Percentiles rank a stretch among this genome's conserved stretches.
Evolutionary conservation across 1,140 invertebrate species (phyloP).

Genomic region (Drosophila grimshawi): DNA sequence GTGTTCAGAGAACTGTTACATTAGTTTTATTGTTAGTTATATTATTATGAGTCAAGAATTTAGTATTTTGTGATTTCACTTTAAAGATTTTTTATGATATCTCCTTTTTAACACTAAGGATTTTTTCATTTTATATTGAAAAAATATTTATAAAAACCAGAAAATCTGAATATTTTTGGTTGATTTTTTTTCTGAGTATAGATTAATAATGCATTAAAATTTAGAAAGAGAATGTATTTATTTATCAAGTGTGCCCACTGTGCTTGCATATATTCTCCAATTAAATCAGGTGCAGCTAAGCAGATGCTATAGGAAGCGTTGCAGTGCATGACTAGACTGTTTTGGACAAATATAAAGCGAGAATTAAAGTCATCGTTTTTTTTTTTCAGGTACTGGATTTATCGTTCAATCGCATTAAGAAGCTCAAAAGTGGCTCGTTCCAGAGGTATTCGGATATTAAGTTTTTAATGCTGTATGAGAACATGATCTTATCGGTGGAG

Average conservation of each 20-base stretch:
- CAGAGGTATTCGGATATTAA: constrained; percentile 86
- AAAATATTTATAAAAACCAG: no score
- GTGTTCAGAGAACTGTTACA: no score
- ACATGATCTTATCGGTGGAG: constrained; percentile 87
- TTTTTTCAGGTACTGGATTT: constrained; percentile 87
- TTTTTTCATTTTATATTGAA: no score
- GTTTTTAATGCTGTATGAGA: constrained; percentile 87
- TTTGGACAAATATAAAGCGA: not conserved
- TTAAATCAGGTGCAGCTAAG: not conserved
- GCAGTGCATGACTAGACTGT: constrained; percentile 5
- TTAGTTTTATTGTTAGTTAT: no score
- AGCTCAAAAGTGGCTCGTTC: constrained; percentile 86
- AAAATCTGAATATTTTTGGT: no score
- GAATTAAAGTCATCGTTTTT: constrained; percentile 36
- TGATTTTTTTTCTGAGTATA: no score
- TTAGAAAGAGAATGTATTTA: no score
- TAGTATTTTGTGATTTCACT: no score
- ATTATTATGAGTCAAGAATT: no score
- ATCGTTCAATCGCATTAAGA: constrained; percentile 87
- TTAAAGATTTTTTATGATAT: no score
- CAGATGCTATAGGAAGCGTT: not conserved
- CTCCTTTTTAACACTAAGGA: no score
- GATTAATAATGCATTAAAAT: no score
- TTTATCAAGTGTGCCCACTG: not conserved
- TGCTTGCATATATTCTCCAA: not conserved